Percentiles rank a stretch among this genome's conserved stretches.
phyloP scores from a whole-genome alignment of 2,797 vertebrate species.

The Orestias chungarensis region DNA sequence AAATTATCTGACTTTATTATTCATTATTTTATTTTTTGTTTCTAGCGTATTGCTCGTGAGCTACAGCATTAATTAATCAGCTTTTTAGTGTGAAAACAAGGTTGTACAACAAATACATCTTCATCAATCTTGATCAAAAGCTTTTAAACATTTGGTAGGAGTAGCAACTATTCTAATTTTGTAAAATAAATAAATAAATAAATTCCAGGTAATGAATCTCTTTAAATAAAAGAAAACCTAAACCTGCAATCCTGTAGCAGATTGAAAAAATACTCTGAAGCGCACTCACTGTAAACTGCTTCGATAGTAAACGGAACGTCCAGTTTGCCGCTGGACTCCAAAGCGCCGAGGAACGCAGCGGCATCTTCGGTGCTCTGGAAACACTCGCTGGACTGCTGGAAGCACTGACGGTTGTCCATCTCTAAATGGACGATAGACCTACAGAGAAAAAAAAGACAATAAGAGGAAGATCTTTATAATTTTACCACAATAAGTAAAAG shows the following conservation, averaged over 20 bases:
- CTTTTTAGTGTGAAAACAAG: background rate
- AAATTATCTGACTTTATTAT: background rate
- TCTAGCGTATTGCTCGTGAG: background rate
- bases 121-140: background rate
- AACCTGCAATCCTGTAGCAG: background rate
- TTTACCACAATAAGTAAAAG: background rate
- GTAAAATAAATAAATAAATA: too few species aligned
- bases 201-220: background rate
- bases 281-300: conserved; percentile 90
- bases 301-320: conserved; percentile 95
- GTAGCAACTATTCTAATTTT: background rate
- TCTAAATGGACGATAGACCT: conserved; percentile 96
- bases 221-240: background rate
- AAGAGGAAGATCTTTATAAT: background rate
- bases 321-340: conserved; percentile 91
- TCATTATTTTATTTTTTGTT: background rate
- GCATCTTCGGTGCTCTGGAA: conserved; percentile 93
- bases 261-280: background rate
- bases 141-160: background rate
- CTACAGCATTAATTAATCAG: background rate
- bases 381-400: conserved; percentile 90
- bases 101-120: background rate
- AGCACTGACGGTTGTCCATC: conserved; percentile 96
- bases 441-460: conserved; percentile 4
- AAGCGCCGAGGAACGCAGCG: conserved; percentile 92